Conservation (phyloP, 1,140 invertebrate species). For the Euura saliciscinereae region DNA sequence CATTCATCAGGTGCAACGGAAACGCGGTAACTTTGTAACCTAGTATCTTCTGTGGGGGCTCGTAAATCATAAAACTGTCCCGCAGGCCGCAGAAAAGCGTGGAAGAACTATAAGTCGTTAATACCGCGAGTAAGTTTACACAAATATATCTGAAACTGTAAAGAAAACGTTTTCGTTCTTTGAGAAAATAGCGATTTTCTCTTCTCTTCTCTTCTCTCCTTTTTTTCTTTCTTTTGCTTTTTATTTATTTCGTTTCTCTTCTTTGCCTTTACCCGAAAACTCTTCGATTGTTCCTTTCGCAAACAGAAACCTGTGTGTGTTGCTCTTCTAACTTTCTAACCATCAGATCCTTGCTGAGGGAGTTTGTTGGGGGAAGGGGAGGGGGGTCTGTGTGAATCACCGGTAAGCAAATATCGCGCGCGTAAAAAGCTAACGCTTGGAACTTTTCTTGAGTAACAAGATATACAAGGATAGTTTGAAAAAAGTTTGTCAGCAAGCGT, state of each 20-base stretch:
- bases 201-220: no score
- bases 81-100: neutral
- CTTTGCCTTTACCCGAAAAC: neutral
- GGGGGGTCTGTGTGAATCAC: neutral
- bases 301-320: no score
- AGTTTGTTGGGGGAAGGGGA: neutral
- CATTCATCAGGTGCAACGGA: no score
- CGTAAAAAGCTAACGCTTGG: neutral
- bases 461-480: neutral
- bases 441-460: neutral
- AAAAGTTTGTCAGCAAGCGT: neutral
- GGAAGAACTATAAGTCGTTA: constrained; percentile 1
- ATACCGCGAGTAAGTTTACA: neutral
- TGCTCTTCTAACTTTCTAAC: no score
- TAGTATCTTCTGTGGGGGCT: neutral
- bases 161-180: neutral
- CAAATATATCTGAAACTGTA: neutral
- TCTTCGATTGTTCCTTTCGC: neutral
- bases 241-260: neutral
- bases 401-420: neutral
- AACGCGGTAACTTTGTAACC: neutral
- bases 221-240: neutral
- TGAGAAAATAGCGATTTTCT: no score
- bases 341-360: no score
- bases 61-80: neutral